Conservation (phyloP, 2,113 vertebrate genomes). For the Leptodactylus fuscus region DNA sequence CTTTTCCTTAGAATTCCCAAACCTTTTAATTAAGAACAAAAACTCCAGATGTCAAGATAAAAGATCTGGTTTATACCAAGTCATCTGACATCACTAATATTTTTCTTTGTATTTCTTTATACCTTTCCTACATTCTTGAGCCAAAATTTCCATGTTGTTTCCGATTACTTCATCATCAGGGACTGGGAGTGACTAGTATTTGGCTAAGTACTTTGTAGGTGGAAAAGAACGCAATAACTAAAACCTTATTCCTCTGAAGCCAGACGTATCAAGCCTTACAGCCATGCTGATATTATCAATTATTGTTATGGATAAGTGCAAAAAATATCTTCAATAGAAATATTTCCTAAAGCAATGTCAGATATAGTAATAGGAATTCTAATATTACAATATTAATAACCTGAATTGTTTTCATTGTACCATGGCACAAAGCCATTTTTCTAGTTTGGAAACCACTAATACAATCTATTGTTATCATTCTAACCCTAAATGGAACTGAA, state of each 20-base stretch:
- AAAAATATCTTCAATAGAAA: too few species aligned
- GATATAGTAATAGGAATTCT: too few species aligned
- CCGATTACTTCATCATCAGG: neutral
- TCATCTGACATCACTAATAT: constrained; percentile 5
- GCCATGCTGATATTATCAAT: neutral
- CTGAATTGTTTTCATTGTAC: too few species aligned
- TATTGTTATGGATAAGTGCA: neutral
- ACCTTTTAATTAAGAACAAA: constrained; percentile 55
- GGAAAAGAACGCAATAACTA: neutral
- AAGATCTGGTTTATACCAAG: constrained; percentile 14
- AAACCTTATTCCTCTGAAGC: neutral
- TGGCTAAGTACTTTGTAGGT: neutral
- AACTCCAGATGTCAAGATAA: constrained; percentile 54
- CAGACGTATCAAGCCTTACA: neutral
- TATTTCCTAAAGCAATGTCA: too few species aligned
- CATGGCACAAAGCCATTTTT: too few species aligned
- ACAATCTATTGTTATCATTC: too few species aligned
- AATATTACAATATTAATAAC: too few species aligned
- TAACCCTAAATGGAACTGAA: too few species aligned
- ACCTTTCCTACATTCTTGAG: neutral
- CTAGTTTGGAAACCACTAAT: too few species aligned
- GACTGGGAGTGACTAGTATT: constrained; percentile 3
- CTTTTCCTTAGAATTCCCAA: constrained; percentile 49
- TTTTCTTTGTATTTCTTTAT: constrained; percentile 1
- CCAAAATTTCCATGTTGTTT: neutral